phyloP scores from a whole-genome alignment of 2,888 invertebrate genomes.

The Catocala nupta region DNA sequence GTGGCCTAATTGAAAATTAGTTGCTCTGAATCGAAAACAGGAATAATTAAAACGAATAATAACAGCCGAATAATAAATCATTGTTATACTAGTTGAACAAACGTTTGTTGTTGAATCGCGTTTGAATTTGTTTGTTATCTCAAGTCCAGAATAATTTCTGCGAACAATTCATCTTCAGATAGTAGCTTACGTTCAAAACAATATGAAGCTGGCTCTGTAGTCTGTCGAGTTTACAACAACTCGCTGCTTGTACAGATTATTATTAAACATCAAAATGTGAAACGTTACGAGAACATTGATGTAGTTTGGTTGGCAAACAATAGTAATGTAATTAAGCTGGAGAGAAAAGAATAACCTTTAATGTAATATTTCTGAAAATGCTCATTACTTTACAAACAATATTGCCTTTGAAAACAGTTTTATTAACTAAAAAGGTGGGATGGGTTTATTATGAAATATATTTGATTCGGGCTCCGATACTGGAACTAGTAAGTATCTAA shows the following conservation, averaged over 20 bases:
- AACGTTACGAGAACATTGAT: constrained; percentile 20
- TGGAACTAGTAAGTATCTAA: no score
- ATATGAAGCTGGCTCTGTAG: constrained; percentile 23
- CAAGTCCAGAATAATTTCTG: constrained; percentile 21
- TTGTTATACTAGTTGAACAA: constrained; percentile 15
- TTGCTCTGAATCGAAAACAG: background rate
- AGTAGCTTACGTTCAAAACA: constrained; percentile 28
- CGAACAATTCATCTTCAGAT: constrained; percentile 16
- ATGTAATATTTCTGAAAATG: no score
- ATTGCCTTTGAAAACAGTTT: no score
- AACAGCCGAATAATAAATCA: constrained; percentile 24
- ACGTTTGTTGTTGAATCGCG: constrained; percentile 18
- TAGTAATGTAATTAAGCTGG: background rate
- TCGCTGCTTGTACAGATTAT: constrained; percentile 22
- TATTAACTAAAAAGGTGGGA: no score
- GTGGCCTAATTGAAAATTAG: background rate
- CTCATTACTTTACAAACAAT: no score
- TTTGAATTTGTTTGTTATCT: constrained; percentile 26
- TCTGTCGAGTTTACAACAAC: constrained; percentile 19
- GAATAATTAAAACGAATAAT: constrained; percentile 6
- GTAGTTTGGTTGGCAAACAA: background rate
- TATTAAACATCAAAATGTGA: constrained; percentile 9
- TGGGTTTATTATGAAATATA: no score
- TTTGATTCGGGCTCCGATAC: no score
- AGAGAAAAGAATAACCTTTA: background rate